Evolutionary conservation across 2,113 vertebrate species (phyloP), one percentile per base, ranked within the genome.

Genomic region (Furnarius figulus): DNA sequence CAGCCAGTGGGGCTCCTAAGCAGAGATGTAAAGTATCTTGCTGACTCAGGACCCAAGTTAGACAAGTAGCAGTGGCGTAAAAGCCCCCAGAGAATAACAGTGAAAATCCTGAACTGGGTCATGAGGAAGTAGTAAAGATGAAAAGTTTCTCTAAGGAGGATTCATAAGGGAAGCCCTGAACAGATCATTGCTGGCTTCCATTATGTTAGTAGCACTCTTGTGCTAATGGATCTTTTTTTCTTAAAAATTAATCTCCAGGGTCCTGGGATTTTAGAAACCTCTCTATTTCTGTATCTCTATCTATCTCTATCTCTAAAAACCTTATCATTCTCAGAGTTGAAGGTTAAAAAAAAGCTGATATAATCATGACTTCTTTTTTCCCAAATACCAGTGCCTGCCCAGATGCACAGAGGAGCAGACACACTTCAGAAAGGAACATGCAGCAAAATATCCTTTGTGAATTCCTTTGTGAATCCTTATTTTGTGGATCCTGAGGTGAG

Each of bases 101-200:
- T 79, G 95, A 94, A 95, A 96, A 97, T 96, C 77, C 88, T 96
- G 89, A 95, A 92, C 86, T 93, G 96, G 96, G 95, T 96, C 95
- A 97, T 78, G 73, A 96, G 96, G 95, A 97, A 97, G 87, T 89
- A 92, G 94, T 97, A 95, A 96, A 97, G 96, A 95, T 94, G 93
- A 93, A 97, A 95, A 96, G 93, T 95, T 96, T 94, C 88, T 96
- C 92, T 61, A 76, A 94, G 83, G 92, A 97, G 82, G 85, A 94
- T 89, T 94, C 95, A 89, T 80, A 83, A 94, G 88, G 92, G 89
- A 95, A 96, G 80, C 80, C 92, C 83, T 0, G 8, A 88, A 90
- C 83, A 92, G 66, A 92, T 90, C 88, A 44, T 80, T 88, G 92
- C 95, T 94, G 90, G 68, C 73, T 96, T 95, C 90, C 95, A 95